These are phyloP conservation scores for Dryas iulia DNA, from an alignment of 1,140 invertebrate genomes.

Conservation along the genomic window DNA sequence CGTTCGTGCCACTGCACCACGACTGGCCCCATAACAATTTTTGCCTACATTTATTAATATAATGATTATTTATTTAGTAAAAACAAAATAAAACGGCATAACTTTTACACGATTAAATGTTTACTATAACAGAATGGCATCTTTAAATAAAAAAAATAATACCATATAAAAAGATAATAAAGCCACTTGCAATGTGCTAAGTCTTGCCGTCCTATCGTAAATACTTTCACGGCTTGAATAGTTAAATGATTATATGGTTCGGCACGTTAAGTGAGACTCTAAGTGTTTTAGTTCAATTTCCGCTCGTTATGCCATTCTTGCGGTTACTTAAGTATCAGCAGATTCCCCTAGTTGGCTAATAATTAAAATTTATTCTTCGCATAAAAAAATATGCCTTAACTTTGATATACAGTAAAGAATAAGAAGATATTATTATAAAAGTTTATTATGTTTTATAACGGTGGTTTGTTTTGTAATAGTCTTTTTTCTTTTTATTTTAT, in stretches of 20 bases:
- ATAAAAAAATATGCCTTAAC: neutral
- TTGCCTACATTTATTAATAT: too few species aligned
- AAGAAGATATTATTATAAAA: neutral
- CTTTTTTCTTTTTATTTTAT: neutral
- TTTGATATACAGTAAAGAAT: neutral
- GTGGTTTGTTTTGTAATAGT: too few species aligned
- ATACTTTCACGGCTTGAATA: neutral
- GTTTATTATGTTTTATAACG: too few species aligned
- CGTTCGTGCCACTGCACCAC: too few species aligned
- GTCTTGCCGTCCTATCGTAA: neutral
- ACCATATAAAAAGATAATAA: neutral
- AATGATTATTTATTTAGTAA: too few species aligned
- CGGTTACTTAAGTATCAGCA: neutral
- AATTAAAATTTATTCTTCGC: neutral
- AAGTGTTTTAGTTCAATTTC: conserved; percentile 5
- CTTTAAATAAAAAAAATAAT: too few species aligned
- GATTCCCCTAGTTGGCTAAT: neutral
- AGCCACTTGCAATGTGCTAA: neutral
- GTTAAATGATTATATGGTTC: neutral
- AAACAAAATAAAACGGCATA: too few species aligned
- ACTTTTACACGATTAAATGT: too few species aligned
- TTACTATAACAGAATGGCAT: too few species aligned
- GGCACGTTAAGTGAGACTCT: neutral
- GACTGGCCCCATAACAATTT: too few species aligned
- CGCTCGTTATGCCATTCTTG: neutral